These are phyloP conservation scores for Girardinus metallicus DNA, from an alignment of 2,797 vertebrate species.

Conservation along the genomic window DNA sequence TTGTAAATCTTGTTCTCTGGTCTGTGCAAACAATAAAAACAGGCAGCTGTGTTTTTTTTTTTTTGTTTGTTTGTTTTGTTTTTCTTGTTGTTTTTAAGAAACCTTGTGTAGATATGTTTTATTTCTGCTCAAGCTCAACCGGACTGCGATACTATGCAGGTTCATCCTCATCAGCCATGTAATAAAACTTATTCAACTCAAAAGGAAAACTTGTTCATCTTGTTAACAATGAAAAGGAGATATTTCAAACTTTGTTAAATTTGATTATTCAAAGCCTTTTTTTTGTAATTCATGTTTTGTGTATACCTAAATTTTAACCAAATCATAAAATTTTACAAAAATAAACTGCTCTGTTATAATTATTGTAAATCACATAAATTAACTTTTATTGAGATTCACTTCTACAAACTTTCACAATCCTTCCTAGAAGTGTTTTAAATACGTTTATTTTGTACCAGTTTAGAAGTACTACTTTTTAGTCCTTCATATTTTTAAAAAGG, in stretches of 20 bases:
- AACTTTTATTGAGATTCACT: neutral
- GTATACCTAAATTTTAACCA: neutral
- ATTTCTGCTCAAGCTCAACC: neutral
- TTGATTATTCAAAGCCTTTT: neutral
- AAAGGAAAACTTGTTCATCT: neutral
- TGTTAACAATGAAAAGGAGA: no score
- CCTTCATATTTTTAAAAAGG: conserved; percentile 19
- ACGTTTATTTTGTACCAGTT: neutral
- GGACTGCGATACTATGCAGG: neutral
- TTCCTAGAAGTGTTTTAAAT: neutral
- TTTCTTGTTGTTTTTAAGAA: conserved; percentile 29
- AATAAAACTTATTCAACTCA: neutral
- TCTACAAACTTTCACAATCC: neutral
- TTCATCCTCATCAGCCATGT: neutral
- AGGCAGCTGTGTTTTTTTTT: conserved; percentile 16
- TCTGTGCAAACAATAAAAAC: conserved; percentile 67
- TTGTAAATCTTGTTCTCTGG: conserved; percentile 38
- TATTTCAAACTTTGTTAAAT: neutral
- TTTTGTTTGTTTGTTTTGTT: neutral
- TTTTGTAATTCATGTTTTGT: neutral
- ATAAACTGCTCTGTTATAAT: neutral
- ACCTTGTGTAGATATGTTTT: conserved; percentile 15
- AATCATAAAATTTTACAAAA: neutral
- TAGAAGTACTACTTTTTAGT: conserved; percentile 29
- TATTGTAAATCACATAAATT: neutral